These are phyloP conservation scores for Colletes collaris DNA, from an alignment of 2,888 invertebrate species.

Conservation along the genomic window DNA sequence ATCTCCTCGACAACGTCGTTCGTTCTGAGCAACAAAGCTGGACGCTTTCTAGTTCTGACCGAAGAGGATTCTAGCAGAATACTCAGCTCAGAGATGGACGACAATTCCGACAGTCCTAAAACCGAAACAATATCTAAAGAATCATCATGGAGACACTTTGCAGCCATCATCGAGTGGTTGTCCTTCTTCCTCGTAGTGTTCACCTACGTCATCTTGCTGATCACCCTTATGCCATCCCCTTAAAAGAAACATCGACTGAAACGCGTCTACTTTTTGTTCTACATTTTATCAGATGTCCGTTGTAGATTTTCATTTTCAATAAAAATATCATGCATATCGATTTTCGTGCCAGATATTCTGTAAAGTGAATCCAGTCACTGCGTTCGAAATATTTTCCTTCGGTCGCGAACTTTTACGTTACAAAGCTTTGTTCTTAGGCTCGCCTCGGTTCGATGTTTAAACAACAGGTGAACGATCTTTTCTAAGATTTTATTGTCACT, in stretches of 20 bases:
- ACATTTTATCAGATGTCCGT: conserved; percentile 4
- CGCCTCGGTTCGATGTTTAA: no score
- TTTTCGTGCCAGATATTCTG: not conserved
- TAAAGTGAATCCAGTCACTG: no score
- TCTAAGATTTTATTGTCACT: not conserved
- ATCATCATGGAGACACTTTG: conserved; percentile 74
- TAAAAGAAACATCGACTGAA: not conserved
- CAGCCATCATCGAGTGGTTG: conserved; percentile 76
- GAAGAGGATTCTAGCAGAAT: conserved; percentile 51
- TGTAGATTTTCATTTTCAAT: conserved; percentile 49
- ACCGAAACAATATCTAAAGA: conserved; percentile 32
- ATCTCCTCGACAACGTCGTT: conserved; percentile 66
- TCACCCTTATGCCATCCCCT: conserved; percentile 41
- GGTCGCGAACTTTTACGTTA: no score
- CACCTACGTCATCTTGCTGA: conserved; percentile 73
- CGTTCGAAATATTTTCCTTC: no score
- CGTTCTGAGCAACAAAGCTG: conserved; percentile 70
- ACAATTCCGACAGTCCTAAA: conserved; percentile 55
- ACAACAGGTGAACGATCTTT: not conserved
- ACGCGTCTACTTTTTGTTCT: not conserved
- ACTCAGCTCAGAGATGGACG: conserved; percentile 57
- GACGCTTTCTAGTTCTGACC: conserved; percentile 69
- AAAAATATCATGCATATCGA: conserved; percentile 29
- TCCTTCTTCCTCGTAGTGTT: conserved; percentile 68
- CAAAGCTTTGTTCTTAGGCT: no score